These are phyloP conservation scores for Aspidoscelis tigris DNA, from an alignment of 2,113 vertebrate species.

Conservation along the genomic window DNA sequence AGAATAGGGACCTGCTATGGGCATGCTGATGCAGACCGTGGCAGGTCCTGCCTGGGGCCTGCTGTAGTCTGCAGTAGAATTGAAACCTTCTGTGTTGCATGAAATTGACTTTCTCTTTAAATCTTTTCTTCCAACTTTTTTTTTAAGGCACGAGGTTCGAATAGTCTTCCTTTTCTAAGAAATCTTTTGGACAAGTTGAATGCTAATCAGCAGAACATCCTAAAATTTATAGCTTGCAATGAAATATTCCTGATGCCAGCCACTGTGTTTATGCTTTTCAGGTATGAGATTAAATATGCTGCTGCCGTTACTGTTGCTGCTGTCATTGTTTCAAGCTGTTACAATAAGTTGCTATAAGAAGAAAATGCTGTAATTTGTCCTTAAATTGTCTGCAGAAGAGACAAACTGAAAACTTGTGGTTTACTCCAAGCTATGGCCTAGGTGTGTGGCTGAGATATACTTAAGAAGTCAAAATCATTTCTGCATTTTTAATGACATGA, in stretches of 20 bases:
- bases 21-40: too few relatives aligned
- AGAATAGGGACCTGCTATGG: too few relatives aligned
- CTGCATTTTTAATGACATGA: background rate
- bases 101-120: conserved; percentile 20
- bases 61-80: too few relatives aligned
- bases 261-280: conserved; percentile 98
- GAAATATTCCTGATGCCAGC: conserved; percentile 99
- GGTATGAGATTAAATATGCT: conserved; percentile 76
- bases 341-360: background rate
- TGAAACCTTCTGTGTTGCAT: conserved; percentile 46
- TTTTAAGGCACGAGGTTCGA: conserved; percentile 86
- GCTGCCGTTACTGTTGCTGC: background rate
- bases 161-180: conserved; percentile 88
- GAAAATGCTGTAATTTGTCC: background rate
- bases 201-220: conserved; percentile 96
- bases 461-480: background rate
- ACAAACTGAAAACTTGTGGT: background rate
- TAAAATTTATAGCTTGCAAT: conserved; percentile 98
- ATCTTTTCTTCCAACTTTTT: background rate
- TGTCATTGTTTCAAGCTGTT: background rate
- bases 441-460: background rate
- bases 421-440: background rate
- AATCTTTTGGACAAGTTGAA: conserved; percentile 91
- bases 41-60: too few relatives aligned
- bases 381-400: background rate